A percentile compares a stretch with the other conserved stretches of the same genome.
These are phyloP conservation scores for Mycetomoellerius zeteki DNA, from an alignment of 1,140 invertebrate genomes.

Conservation along the genomic window DNA sequence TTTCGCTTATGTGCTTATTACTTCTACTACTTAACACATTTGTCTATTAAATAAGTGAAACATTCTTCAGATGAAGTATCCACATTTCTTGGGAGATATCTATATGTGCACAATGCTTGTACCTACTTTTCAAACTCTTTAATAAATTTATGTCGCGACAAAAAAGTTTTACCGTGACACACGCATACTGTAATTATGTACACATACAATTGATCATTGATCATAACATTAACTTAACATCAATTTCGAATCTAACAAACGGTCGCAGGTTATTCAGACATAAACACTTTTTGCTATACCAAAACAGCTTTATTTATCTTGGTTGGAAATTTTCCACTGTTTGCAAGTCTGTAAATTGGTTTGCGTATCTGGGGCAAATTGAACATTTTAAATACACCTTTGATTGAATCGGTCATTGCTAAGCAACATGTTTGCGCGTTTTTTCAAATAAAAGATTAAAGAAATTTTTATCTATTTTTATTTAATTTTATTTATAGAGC, in stretches of 20 bases:
- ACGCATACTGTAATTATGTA: neutral
- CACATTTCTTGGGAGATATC: no score
- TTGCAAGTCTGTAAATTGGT: neutral
- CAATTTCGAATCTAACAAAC: neutral
- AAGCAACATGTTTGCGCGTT: neutral
- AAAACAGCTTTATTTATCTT: slow-evolving; percentile 21
- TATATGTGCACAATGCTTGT: neutral
- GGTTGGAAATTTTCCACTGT: neutral
- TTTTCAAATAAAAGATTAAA: neutral
- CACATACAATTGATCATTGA: neutral
- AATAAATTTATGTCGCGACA: neutral
- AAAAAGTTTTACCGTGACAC: neutral
- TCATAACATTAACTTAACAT: neutral
- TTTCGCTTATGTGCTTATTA: neutral
- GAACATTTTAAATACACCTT: neutral
- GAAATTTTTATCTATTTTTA: neutral
- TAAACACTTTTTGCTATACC: neutral
- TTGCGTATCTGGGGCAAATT: neutral
- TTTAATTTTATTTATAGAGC: neutral
- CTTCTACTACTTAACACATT: neutral
- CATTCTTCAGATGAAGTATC: neutral
- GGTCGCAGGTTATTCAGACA: neutral
- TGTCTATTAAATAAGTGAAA: neutral
- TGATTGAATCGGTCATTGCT: neutral
- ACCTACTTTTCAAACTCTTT: neutral